Evolutionary conservation across 2,888 invertebrate genomes (phyloP).

Genomic region (Antheraea yamamai): DNA sequence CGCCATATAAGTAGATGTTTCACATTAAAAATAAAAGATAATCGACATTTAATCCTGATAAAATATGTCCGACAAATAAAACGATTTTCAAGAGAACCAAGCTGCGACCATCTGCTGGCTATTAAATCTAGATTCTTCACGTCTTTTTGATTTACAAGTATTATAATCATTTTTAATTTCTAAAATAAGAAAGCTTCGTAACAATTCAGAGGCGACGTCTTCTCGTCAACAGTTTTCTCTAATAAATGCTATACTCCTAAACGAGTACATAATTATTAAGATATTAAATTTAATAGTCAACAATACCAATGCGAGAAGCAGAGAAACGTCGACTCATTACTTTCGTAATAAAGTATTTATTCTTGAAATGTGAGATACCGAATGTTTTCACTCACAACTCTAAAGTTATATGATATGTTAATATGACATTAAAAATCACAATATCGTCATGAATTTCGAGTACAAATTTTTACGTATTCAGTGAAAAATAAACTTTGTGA

Average conservation of each 20-base stretch:
- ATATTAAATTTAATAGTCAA: neutral
- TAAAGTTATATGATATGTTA: conserved; percentile 21
- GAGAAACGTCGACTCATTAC: conserved; percentile 7
- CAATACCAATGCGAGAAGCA: conserved; percentile 3
- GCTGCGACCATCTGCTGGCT: no score
- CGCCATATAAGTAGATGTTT: no score
- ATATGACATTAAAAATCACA: conserved; percentile 27
- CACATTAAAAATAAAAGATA: no score
- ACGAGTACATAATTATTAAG: conserved; percentile 1
- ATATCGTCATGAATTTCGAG: neutral
- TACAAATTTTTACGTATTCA: neutral
- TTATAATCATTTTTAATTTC: neutral
- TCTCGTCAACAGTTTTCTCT: neutral
- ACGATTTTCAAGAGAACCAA: no score
- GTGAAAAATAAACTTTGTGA: no score
- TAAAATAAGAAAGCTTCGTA: conserved; percentile 1
- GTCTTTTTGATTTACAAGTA: no score
- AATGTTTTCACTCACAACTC: neutral
- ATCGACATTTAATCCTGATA: no score
- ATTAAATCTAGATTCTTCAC: neutral
- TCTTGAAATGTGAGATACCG: neutral
- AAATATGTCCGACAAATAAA: no score
- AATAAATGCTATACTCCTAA: neutral
- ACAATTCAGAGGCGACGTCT: neutral
- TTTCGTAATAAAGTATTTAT: neutral